A percentile compares a stretch with the other conserved stretches of the same genome.
Conservation (phyloP, 2,888 invertebrate species). For the Mactromeris polynyma region DNA sequence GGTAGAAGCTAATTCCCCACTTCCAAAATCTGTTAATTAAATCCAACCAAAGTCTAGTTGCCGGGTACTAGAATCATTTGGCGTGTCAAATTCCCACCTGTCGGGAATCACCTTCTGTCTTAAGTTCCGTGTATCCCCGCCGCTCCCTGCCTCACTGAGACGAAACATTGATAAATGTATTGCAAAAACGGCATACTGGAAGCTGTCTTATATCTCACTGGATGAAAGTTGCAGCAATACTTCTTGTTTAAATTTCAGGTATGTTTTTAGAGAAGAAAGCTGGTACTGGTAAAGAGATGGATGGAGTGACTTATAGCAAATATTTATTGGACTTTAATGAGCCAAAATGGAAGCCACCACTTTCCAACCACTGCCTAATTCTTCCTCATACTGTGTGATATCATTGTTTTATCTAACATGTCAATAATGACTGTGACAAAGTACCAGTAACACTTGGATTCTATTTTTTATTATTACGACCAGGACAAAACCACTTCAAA, state of each 20-base stretch:
- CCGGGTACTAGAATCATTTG: too few species aligned
- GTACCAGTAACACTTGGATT: neutral
- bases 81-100: too few species aligned
- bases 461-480: neutral
- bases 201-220: too few species aligned
- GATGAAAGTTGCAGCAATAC: too few species aligned
- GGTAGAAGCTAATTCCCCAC: too few species aligned
- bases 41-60: too few species aligned
- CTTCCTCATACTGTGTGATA: slow-evolving; percentile 72
- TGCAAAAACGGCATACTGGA: too few species aligned
- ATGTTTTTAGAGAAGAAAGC: slow-evolving; percentile 85
- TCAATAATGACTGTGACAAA: neutral
- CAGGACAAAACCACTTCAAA: neutral
- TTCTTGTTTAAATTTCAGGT: slow-evolving; percentile 73
- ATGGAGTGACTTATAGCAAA: slow-evolving; percentile 80
- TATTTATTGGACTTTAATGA: slow-evolving; percentile 77
- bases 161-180: too few species aligned
- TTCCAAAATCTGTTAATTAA: too few species aligned
- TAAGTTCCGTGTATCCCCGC: too few species aligned
- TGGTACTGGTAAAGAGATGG: slow-evolving; percentile 79
- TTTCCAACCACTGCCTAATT: slow-evolving; percentile 84
- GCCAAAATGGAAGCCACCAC: slow-evolving; percentile 85
- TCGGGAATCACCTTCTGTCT: too few species aligned
- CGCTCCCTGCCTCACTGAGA: too few species aligned
- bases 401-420: neutral